Conservation (phyloP, 2,888 invertebrate genomes). For the Chymomyza caudatula region DNA sequence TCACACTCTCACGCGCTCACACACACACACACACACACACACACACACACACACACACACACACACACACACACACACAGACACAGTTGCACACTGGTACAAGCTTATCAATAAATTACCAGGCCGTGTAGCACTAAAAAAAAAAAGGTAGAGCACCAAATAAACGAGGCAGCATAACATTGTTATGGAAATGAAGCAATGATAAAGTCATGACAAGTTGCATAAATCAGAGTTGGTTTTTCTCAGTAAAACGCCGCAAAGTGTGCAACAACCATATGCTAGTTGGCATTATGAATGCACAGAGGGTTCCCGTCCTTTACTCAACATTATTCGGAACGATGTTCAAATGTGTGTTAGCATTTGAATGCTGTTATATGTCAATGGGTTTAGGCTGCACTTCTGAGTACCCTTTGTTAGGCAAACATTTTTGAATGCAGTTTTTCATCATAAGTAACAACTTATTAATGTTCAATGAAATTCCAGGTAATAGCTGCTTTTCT, state of each 20-base stretch:
- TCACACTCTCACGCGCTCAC: too few relatives aligned
- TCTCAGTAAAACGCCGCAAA: conserved; percentile 6
- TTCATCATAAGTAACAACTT: too few relatives aligned
- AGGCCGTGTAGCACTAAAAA: conserved; percentile 19
- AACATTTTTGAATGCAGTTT: too few relatives aligned
- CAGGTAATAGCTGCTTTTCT: too few relatives aligned
- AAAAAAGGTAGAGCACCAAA: conserved; percentile 3
- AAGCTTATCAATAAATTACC: conserved; percentile 64
- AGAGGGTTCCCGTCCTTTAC: background rate
- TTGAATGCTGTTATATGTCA: too few relatives aligned
- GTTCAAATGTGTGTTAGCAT: background rate
- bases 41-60: conserved; percentile 3
- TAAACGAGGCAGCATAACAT: conserved; percentile 1
- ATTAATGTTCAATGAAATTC: too few relatives aligned
- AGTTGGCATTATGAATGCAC: background rate
- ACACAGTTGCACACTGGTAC: too few relatives aligned
- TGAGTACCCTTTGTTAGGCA: too few relatives aligned
- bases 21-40: background rate
- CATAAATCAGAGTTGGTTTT: conserved; percentile 48
- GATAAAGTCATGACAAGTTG: conserved; percentile 51
- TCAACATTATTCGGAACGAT: background rate
- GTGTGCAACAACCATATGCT: conserved; percentile 13
- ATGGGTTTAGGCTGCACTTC: too few relatives aligned
- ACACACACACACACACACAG: background rate
- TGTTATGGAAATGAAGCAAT: conserved; percentile 55